Evolutionary conservation across 2,113 vertebrate species (phyloP), one percentile per base, ranked within the genome.

Genomic region (Rhipidura dahli): DNA sequence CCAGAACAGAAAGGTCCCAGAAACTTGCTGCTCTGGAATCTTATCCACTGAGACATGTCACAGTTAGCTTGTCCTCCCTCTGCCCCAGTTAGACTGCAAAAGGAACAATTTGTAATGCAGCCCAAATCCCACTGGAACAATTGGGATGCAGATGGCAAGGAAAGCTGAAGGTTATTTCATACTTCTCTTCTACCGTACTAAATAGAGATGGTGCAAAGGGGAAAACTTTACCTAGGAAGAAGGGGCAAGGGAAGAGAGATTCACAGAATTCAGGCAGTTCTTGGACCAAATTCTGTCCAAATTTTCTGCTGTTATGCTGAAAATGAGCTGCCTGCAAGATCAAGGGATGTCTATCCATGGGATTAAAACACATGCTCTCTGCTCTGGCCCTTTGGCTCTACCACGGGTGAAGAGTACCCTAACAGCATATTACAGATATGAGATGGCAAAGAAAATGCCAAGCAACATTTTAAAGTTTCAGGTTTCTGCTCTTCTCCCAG

Each of bases 111-210:
- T 94, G 92, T 87, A 90, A 81, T 63, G 42, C 77, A 50, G 60
- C 84, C 81, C 84, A 78, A 80, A 75, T 78, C 92, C 95, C 84
- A 42, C 45, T 33, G 81, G 81, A 91, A 42, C 89, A 42, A 73
- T 75, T 66, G 89, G 81, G 47, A 91, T 91, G 95, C 95, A 94
- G 92, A 84, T 84, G 87, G 77, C 0, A 1, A 93, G 84, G 72
- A 84, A 93, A 77, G 56, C 72, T 87, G 87, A 86, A 93, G 76
- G 83, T 71, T 81, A 69, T 94, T 93, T 79, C 78, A 39, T 84
- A 22, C 70, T 77, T 28, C 31, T 42, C 19, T 81, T 69, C 84
- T 83, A 51, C 81, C 61, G 21, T 61, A 63, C 47, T 45, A 37
- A 83, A 68, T 12, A 68, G n/a, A 65, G 45, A 37, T 65, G 27